A percentile compares a stretch with the other conserved stretches of the same genome.
Evolutionary conservation across 1,140 invertebrate genomes (phyloP).

Genomic region (Apis florea): DNA sequence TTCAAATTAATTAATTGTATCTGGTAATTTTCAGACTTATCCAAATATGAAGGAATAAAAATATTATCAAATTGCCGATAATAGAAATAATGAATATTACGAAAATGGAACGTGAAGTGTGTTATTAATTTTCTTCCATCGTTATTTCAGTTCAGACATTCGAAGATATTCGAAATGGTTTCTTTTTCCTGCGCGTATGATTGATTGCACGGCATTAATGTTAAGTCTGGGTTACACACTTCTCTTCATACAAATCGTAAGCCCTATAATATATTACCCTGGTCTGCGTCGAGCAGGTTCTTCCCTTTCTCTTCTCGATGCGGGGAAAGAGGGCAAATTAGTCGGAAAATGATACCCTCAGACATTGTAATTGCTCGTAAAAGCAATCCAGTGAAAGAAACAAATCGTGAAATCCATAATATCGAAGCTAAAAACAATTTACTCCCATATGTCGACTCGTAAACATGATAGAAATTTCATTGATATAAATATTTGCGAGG

Average conservation of each 20-base stretch:
- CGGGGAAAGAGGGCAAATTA: constrained; percentile 58
- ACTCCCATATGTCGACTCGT: not conserved
- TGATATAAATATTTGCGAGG: not conserved
- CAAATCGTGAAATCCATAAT: constrained; percentile 40
- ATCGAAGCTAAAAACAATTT: not conserved
- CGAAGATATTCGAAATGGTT: constrained; percentile 34
- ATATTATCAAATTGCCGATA: too few species aligned
- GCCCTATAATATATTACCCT: constrained; percentile 77
- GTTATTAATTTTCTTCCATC: not conserved
- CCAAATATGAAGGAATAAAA: too few species aligned
- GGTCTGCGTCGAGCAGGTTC: constrained; percentile 75
- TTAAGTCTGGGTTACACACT: constrained; percentile 79
- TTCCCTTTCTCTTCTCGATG: constrained; percentile 44
- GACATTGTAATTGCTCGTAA: constrained; percentile 50
- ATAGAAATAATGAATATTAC: too few species aligned
- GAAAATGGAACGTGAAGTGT: not conserved
- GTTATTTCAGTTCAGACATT: constrained; percentile 4
- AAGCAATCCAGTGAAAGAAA: constrained; percentile 33
- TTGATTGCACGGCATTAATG: constrained; percentile 75
- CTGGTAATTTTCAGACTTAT: too few species aligned
- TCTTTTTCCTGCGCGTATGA: constrained; percentile 68
- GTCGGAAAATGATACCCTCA: constrained; percentile 62
- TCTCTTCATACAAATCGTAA: constrained; percentile 79
- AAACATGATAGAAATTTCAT: not conserved
- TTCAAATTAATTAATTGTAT: not conserved